Percentiles rank a stretch among this genome's conserved stretches.
Conservation (phyloP, 1,140 invertebrate genomes). For the Cepaea nemoralis region DNA sequence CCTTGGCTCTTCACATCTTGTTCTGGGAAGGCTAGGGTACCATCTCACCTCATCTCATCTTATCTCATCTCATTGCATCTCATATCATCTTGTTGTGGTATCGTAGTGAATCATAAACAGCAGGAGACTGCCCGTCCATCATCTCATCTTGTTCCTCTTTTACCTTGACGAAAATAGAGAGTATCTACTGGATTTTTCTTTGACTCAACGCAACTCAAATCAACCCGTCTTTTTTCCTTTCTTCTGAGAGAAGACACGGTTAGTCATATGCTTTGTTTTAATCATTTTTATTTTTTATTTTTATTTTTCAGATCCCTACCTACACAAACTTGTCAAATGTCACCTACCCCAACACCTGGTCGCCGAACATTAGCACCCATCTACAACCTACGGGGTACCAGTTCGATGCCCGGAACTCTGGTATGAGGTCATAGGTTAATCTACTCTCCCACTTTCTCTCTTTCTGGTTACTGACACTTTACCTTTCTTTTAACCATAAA, state of each 20-base stretch:
- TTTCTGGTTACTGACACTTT: neutral
- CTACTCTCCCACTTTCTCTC: neutral
- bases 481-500: too few relatives aligned
- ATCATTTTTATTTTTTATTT: neutral
- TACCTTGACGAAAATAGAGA: neutral
- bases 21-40: too few relatives aligned
- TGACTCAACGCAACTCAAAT: neutral
- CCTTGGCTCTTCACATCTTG: too few relatives aligned
- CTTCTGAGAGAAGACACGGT: neutral
- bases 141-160: too few relatives aligned
- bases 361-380: slow-evolving; percentile 33
- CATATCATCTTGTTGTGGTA: too few relatives aligned
- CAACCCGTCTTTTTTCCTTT: neutral
- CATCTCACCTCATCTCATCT: too few relatives aligned
- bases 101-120: too few relatives aligned
- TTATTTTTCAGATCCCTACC: slow-evolving; percentile 39
- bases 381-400: slow-evolving; percentile 42
- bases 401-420: slow-evolving; percentile 51
- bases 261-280: neutral
- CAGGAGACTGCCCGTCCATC: too few relatives aligned
- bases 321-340: slow-evolving; percentile 48
- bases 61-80: too few relatives aligned
- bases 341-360: slow-evolving; percentile 47
- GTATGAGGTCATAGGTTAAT: slow-evolving; percentile 21
- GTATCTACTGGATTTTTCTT: neutral